Percentiles rank a stretch among this genome's conserved stretches.
These are phyloP conservation scores for Hedya salicella DNA, from an alignment of 2,888 invertebrate genomes.

Conservation along the genomic window DNA sequence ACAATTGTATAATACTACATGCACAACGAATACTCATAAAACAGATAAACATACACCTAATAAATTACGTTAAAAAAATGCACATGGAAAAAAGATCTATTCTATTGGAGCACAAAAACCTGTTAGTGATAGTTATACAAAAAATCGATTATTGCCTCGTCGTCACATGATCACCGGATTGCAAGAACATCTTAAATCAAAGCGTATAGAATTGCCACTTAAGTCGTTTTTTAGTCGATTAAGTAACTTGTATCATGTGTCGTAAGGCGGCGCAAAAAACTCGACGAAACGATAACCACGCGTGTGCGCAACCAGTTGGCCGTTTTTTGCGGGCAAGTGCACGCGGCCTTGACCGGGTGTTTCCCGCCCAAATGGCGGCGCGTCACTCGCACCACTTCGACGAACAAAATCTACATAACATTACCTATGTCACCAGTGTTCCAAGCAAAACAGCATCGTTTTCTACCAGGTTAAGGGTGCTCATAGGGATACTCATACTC, in stretches of 20 bases:
- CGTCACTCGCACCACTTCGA: conserved; percentile 49
- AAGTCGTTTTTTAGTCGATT: conserved; percentile 45
- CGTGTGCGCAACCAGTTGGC: conserved; percentile 73
- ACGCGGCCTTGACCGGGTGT: conserved; percentile 79
- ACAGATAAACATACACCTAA: no score
- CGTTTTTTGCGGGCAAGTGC: conserved; percentile 78
- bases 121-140: conserved; percentile 42
- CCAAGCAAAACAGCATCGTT: neutral
- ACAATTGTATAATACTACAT: no score
- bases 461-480: neutral
- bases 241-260: conserved; percentile 54
- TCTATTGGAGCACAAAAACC: conserved; percentile 5
- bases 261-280: conserved; percentile 49
- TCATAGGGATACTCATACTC: neutral
- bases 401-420: conserved; percentile 12
- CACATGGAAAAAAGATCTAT: neutral
- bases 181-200: conserved; percentile 2
- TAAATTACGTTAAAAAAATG: neutral
- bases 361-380: conserved; percentile 64
- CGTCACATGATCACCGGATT: neutral
- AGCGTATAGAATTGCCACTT: neutral
- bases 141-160: neutral
- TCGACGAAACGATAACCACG: conserved; percentile 60
- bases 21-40: no score
- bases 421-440: neutral